Evolutionary conservation across 2,113 vertebrate genomes (phyloP).

Genomic region (Diadophis punctatus): DNA sequence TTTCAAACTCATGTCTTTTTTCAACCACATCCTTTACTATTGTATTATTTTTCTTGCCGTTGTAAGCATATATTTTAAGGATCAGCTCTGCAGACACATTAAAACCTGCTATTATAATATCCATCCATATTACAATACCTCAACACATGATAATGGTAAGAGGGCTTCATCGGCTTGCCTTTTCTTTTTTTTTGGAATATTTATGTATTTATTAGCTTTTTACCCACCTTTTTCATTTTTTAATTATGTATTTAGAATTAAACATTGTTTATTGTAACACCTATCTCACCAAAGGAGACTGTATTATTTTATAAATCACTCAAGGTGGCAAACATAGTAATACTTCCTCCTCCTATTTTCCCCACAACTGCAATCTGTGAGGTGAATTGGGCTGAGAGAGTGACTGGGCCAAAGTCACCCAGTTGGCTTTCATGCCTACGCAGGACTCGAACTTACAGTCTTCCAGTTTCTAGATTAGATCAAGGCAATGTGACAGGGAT

Average conservation of each 20-base stretch:
- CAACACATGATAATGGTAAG: background rate
- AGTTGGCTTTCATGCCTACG: background rate
- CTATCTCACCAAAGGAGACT: background rate
- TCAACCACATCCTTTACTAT: conserved; percentile 37
- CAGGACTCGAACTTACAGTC: background rate
- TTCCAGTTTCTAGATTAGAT: background rate
- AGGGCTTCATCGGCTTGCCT: background rate
- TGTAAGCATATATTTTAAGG: conserved; percentile 37
- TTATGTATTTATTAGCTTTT: background rate
- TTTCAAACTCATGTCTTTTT: background rate
- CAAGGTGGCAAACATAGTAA: background rate
- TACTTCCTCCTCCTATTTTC: background rate
- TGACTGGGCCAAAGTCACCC: too few relatives aligned
- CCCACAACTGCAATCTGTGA: background rate
- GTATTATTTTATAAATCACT: background rate
- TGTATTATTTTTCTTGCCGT: conserved; percentile 27
- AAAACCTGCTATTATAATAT: conserved; percentile 33
- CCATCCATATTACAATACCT: background rate
- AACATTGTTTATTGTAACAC: background rate
- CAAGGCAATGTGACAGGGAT: background rate
- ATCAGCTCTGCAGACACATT: conserved; percentile 10
- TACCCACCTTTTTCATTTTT: background rate
- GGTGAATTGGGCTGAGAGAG: background rate
- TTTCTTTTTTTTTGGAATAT: background rate
- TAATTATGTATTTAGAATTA: background rate